These are phyloP conservation scores for Neofelis nebulosa DNA, from an alignment of 2,113 vertebrate species.

Conservation along the genomic window DNA sequence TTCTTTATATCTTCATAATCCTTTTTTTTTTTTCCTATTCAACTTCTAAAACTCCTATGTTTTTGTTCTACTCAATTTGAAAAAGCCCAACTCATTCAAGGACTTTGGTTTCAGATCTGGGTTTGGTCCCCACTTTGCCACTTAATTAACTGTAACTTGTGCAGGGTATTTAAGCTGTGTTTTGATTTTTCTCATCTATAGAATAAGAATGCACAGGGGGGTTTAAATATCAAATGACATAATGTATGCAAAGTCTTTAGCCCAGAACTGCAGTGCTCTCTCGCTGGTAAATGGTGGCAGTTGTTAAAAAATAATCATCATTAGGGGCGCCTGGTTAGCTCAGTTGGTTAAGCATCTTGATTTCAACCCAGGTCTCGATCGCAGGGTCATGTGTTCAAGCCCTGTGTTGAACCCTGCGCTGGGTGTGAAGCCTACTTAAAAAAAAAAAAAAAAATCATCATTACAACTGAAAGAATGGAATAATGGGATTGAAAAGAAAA, in stretches of 20 bases:
- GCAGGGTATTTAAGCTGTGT: background rate
- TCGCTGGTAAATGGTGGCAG: background rate
- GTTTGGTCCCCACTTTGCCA: background rate
- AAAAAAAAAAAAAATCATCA: background rate
- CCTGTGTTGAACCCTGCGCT: no score
- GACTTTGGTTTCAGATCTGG: background rate
- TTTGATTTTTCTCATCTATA: background rate
- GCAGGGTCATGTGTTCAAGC: no score
- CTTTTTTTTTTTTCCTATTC: background rate
- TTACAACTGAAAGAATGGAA: background rate
- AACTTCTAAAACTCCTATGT: background rate
- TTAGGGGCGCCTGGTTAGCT: background rate
- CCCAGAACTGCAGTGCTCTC: background rate
- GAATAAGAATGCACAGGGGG: background rate
- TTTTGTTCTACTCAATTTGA: slow-evolving; percentile 18
- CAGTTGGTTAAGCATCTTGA: no score
- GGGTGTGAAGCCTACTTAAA: no score
- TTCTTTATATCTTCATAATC: background rate
- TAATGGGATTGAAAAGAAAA: background rate
- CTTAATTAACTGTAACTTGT: background rate
- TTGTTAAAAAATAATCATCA: background rate
- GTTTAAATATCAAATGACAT: slow-evolving; percentile 25
- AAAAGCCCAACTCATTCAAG: background rate
- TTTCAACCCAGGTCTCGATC: no score
- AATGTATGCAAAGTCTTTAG: background rate